These are phyloP conservation scores for Machaerirhynchus nigripectus DNA, from an alignment of 2,113 vertebrate genomes.

Conservation along the genomic window DNA sequence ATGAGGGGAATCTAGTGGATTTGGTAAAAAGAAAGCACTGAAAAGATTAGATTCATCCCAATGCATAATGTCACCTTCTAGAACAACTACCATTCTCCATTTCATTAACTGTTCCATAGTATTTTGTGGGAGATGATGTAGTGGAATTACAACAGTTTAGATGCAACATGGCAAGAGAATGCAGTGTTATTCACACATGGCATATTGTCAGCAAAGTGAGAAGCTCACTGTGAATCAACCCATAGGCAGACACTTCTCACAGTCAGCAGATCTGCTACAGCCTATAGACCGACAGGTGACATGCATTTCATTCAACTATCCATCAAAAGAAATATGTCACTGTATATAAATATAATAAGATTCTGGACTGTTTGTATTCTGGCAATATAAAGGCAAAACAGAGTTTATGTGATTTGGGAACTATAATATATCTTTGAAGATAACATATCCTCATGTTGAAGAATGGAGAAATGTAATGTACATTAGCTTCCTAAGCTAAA, in stretches of 20 bases:
- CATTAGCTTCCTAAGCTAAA: not conserved
- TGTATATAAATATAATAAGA: not conserved
- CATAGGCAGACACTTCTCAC: constrained; percentile 13
- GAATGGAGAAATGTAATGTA: not conserved
- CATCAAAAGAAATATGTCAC: not conserved
- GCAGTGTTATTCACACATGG: constrained; percentile 37
- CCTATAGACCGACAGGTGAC: constrained; percentile 1
- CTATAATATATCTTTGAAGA: not conserved
- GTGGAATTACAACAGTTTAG: not conserved
- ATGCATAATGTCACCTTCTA: not conserved
- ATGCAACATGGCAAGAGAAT: not conserved
- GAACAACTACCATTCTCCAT: not conserved
- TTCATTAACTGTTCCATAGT: constrained; percentile 13
- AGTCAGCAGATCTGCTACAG: not conserved
- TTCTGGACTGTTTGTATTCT: not conserved
- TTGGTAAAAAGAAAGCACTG: not conserved
- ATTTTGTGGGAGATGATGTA: not conserved
- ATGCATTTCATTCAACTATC: not conserved
- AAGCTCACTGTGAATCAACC: constrained; percentile 13
- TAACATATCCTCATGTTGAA: not conserved
- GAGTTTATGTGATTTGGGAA: not conserved
- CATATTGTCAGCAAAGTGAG: constrained; percentile 29
- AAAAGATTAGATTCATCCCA: not conserved
- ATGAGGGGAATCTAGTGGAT: not conserved
- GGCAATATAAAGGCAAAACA: not conserved